These are phyloP conservation scores for Smutsia gigantea DNA, from an alignment of 2,797 vertebrate genomes.

Conservation along the genomic window DNA sequence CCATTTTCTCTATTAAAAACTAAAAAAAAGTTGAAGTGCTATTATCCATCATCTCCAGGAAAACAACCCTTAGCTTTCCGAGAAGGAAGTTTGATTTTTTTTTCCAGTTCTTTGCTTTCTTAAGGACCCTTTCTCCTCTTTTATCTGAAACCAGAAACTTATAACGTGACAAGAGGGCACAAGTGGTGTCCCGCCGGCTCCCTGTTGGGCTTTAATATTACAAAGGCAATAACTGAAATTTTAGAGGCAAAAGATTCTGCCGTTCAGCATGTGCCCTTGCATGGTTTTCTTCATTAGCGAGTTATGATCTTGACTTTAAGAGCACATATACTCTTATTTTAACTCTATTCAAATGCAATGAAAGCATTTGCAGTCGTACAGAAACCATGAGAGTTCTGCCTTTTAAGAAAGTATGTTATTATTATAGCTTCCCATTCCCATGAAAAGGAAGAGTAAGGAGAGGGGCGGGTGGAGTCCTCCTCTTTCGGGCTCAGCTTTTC, in stretches of 20 bases:
- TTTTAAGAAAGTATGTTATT: slow-evolving; percentile 33
- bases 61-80: slow-evolving; percentile 65
- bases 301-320: slow-evolving; percentile 44
- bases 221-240: slow-evolving; percentile 37
- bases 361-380: background rate
- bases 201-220: slow-evolving; percentile 44
- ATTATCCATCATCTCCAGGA: slow-evolving; percentile 67
- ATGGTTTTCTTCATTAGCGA: slow-evolving; percentile 16
- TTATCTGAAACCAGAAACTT: slow-evolving; percentile 74
- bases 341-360: slow-evolving; percentile 50
- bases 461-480: slow-evolving; percentile 64
- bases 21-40: slow-evolving; percentile 5
- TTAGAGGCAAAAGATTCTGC: slow-evolving; percentile 13
- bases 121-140: slow-evolving; percentile 65
- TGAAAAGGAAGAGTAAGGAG: slow-evolving; percentile 39
- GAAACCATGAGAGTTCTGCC: slow-evolving; percentile 24
- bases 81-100: slow-evolving; percentile 70
- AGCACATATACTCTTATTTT: background rate
- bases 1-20: slow-evolving; percentile 75
- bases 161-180: slow-evolving; percentile 4
- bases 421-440: slow-evolving; percentile 54
- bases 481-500: slow-evolving; percentile 58
- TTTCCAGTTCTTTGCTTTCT: slow-evolving; percentile 69
- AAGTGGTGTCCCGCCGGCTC: slow-evolving; percentile 23
- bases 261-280: background rate